Evolutionary conservation across 2,888 invertebrate species (phyloP).

Genomic region (Aplocera efformata): DNA sequence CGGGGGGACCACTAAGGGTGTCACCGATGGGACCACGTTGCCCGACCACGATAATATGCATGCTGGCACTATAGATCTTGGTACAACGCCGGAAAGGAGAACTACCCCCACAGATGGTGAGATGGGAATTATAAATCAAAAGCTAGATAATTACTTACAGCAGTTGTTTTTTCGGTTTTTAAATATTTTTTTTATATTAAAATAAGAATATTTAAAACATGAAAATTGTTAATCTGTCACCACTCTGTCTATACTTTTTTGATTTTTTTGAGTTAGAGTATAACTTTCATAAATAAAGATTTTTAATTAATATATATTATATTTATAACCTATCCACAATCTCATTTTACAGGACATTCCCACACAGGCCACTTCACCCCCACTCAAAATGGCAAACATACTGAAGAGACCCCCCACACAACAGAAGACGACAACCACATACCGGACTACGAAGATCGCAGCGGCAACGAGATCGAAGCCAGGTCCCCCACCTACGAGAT

Average conservation of each 20-base stretch:
- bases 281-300: too few relatives aligned
- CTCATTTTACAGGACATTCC: conserved; percentile 57
- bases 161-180: too few relatives aligned
- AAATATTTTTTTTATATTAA: too few relatives aligned
- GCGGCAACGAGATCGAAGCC: conserved; percentile 56
- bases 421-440: conserved; percentile 75
- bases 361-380: conserved; percentile 64
- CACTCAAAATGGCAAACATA: conserved; percentile 47
- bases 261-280: too few relatives aligned
- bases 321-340: too few relatives aligned
- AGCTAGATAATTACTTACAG: too few relatives aligned
- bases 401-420: conserved; percentile 61
- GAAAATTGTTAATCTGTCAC: too few relatives aligned
- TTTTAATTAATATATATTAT: too few relatives aligned
- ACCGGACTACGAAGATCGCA: conserved; percentile 61
- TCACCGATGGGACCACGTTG: conserved; percentile 46
- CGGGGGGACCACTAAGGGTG: conserved; percentile 23
- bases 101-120: conserved; percentile 68
- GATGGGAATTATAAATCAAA: background rate
- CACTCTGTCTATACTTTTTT: too few relatives aligned
- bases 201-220: too few relatives aligned
- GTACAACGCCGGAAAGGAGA: conserved; percentile 49
- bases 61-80: conserved; percentile 54
- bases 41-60: conserved; percentile 71
- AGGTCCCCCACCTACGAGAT: conserved; percentile 59